Evolutionary conservation across 2,888 invertebrate species (phyloP).

Genomic region (Campoplex nolae): DNA sequence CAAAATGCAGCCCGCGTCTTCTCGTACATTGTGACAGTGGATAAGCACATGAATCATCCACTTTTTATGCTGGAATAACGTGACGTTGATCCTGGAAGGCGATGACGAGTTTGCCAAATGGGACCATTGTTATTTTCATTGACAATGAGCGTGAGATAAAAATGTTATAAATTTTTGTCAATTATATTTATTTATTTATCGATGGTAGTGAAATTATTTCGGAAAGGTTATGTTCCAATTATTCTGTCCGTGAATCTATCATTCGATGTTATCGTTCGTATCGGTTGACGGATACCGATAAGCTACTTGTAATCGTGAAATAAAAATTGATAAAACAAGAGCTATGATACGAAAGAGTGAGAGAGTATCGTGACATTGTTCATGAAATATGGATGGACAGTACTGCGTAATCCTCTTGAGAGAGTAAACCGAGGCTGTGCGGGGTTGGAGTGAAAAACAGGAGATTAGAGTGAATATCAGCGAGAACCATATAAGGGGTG

Average conservation of each 20-base stretch:
- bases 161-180: constrained; percentile 5
- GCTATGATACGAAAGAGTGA: not conserved
- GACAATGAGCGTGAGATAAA: not conserved
- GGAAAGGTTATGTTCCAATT: not conserved
- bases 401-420: constrained; percentile 49
- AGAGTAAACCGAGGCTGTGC: not conserved
- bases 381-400: constrained; percentile 44
- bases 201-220: not conserved
- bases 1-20: constrained; percentile 49
- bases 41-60: constrained; percentile 56
- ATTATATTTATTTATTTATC: not conserved
- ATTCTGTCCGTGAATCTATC: constrained; percentile 43
- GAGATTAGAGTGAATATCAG: constrained; percentile 26
- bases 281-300: constrained; percentile 27
- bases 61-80: not conserved
- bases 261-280: constrained; percentile 37
- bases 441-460: constrained; percentile 7
- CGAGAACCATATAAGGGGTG: constrained; percentile 1
- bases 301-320: constrained; percentile 18
- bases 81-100: not conserved
- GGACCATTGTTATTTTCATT: not conserved
- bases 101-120: not conserved
- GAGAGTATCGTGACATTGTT: constrained; percentile 44
- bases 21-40: constrained; percentile 56
- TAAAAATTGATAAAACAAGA: constrained; percentile 18